A percentile compares a stretch with the other conserved stretches of the same genome.
phyloP scores from a whole-genome alignment of 2,888 invertebrate genomes.

The Folsomia manolachei region DNA sequence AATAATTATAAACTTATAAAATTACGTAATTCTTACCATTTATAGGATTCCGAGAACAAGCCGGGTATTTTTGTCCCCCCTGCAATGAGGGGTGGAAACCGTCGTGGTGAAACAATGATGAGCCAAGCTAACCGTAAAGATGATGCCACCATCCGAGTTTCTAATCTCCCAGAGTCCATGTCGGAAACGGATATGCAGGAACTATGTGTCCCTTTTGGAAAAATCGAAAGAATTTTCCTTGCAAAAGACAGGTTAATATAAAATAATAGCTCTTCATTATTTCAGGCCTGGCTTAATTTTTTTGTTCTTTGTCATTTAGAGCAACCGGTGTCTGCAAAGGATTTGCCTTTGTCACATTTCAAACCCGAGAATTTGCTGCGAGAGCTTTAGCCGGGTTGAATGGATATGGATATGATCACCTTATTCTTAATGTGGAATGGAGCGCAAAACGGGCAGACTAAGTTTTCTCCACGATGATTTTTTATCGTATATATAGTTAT shows the following conservation, averaged over 20 bases:
- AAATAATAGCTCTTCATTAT: not conserved
- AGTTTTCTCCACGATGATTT: not conserved
- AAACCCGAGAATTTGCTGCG: conserved; percentile 83
- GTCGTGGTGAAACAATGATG: conserved; percentile 67
- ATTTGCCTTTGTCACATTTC: conserved; percentile 97
- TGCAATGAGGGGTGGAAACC: conserved; percentile 71
- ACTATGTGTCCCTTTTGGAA: conserved; percentile 89
- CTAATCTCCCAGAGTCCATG: conserved; percentile 94
- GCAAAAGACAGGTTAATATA: conserved; percentile 71
- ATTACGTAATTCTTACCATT: conserved; percentile 4
- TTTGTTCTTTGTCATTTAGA: conserved; percentile 57
- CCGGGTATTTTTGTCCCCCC: conserved; percentile 71
- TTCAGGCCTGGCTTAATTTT: not conserved
- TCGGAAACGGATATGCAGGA: conserved; percentile 90
- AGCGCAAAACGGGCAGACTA: conserved; percentile 6
- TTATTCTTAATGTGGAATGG: conserved; percentile 98
- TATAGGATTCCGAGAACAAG: conserved; percentile 49
- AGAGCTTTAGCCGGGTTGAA: conserved; percentile 84
- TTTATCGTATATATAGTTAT: not conserved
- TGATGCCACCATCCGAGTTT: conserved; percentile 92
- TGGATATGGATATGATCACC: conserved; percentile 95
- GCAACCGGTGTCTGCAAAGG: conserved; percentile 85
- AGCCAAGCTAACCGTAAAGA: conserved; percentile 63
- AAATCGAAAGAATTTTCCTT: conserved; percentile 87
- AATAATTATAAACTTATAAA: too few species aligned